These are phyloP conservation scores for Orchesella flavescens DNA, from an alignment of 2,888 invertebrate genomes.

Conservation along the genomic window DNA sequence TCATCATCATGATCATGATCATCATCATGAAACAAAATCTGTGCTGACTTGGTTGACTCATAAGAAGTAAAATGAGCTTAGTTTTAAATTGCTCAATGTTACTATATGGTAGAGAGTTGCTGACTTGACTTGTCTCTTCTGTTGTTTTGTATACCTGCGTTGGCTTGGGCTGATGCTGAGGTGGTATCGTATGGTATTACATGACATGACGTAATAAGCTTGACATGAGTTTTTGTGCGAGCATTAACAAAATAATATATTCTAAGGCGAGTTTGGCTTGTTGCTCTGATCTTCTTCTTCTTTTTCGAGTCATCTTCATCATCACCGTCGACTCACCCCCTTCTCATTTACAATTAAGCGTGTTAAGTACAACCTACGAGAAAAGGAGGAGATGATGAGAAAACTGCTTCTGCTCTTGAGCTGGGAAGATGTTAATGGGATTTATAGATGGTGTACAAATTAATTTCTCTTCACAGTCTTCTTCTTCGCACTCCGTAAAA, in stretches of 20 bases:
- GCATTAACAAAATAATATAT: conserved; percentile 32
- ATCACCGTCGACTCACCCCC: conserved; percentile 39
- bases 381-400: conserved; percentile 54
- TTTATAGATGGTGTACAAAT: conserved; percentile 70
- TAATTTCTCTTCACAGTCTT: conserved; percentile 64
- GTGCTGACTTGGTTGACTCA: neutral
- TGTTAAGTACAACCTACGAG: conserved; percentile 60
- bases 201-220: conserved; percentile 14
- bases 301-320: conserved; percentile 38
- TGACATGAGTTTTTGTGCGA: conserved; percentile 23
- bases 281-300: conserved; percentile 12
- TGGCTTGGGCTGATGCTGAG: no score
- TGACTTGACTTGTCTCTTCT: no score
- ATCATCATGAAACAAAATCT: neutral
- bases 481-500: no score
- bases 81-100: conserved; percentile 16
- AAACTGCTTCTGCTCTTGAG: conserved; percentile 45
- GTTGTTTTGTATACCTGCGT: no score
- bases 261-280: neutral
- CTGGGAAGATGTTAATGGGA: conserved; percentile 66
- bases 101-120: no score
- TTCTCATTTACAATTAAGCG: conserved; percentile 71
- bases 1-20: neutral
- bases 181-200: no score
- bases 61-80: no score